These are phyloP conservation scores for Limnephilus rhombicus DNA, from an alignment of 2,888 invertebrate genomes.

Conservation along the genomic window DNA sequence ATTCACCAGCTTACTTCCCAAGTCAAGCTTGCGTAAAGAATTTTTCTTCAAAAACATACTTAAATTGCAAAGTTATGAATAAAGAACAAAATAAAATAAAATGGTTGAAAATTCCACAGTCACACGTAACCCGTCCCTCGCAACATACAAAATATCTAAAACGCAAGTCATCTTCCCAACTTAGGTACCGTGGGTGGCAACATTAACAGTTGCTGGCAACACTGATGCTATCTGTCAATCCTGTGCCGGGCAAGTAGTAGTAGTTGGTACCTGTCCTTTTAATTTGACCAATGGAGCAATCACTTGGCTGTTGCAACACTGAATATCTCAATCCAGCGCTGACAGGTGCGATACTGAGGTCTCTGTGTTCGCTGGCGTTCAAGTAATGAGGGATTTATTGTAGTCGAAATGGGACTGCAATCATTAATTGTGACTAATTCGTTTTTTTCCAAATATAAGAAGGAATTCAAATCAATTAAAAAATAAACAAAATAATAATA, in stretches of 20 bases:
- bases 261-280: neutral
- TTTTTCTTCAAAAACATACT: no score
- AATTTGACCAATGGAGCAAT: neutral
- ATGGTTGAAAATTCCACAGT: neutral
- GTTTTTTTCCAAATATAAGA: neutral
- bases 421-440: neutral
- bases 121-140: neutral
- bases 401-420: neutral
- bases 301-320: slow-evolving; percentile 17
- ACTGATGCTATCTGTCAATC: slow-evolving; percentile 29
- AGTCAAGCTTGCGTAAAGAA: no score
- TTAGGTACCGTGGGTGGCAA: slow-evolving; percentile 44
- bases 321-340: slow-evolving; percentile 17
- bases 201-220: slow-evolving; percentile 38
- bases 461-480: no score
- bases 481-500: no score
- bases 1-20: no score
- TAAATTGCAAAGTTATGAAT: no score
- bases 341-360: neutral
- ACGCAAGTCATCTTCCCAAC: slow-evolving; percentile 47
- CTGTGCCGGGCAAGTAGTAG: neutral
- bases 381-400: neutral
- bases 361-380: neutral
- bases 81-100: no score
- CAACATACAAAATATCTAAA: neutral